Conservation (phyloP, 2,888 invertebrate genomes). For the Adineta ricciae region DNA sequence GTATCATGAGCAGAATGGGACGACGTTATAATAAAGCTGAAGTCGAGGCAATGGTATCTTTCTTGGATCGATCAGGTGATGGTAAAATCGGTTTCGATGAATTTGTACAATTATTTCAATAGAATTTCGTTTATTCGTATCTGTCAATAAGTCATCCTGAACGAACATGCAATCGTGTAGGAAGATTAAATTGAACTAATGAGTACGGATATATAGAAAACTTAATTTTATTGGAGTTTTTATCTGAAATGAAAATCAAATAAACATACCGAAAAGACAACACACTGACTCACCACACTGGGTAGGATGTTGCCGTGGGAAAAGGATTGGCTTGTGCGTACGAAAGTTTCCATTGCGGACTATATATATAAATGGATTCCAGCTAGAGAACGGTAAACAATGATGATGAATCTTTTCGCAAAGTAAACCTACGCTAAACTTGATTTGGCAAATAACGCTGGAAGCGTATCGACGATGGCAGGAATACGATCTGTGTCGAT, state of each 20-base stretch:
- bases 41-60: constrained; percentile 17
- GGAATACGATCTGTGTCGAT: background rate
- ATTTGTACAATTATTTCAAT: constrained; percentile 26
- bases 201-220: background rate
- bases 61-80: constrained; percentile 22
- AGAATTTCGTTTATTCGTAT: background rate
- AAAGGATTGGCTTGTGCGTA: background rate
- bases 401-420: no score
- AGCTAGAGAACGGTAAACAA: background rate
- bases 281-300: background rate
- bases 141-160: no score
- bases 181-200: background rate
- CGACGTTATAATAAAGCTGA: constrained; percentile 16
- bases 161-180: background rate
- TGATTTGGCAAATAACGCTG: background rate
- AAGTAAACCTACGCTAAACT: background rate
- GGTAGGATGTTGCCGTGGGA: background rate
- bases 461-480: background rate
- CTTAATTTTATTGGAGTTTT: background rate
- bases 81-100: constrained; percentile 28
- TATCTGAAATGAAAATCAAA: background rate
- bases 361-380: background rate
- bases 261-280: background rate
- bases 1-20: constrained; percentile 26
- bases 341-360: background rate